phyloP scores from a whole-genome alignment of 2,113 vertebrate species.

The Excalfactoria chinensis region DNA sequence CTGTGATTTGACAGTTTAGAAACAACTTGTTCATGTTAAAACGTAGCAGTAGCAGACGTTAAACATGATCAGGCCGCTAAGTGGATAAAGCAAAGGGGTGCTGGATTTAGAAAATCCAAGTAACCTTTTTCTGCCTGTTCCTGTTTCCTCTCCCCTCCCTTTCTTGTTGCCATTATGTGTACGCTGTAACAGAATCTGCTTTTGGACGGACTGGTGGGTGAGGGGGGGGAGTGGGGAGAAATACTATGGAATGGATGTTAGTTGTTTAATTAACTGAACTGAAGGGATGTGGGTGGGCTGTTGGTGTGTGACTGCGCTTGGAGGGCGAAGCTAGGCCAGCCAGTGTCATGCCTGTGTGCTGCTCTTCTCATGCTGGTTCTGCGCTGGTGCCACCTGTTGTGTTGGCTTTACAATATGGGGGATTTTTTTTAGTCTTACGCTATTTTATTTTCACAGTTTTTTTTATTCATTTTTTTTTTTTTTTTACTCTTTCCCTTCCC shows the following conservation, averaged over 20 bases:
- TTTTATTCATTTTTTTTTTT: not conserved
- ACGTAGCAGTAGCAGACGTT: not conserved
- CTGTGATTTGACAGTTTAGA: slow-evolving; percentile 10
- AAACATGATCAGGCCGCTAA: not conserved
- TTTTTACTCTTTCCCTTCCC: slow-evolving; percentile 29
- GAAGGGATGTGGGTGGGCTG: not conserved
- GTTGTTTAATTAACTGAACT: not conserved
- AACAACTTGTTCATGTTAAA: not conserved
- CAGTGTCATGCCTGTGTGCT: not conserved
- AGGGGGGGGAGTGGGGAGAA: not conserved
- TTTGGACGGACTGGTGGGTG: not conserved
- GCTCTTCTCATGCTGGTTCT: slow-evolving; percentile 19
- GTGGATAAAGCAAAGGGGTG: not conserved
- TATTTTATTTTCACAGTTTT: slow-evolving; percentile 43
- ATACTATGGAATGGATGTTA: not conserved
- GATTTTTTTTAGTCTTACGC: not conserved
- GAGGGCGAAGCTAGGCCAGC: slow-evolving; percentile 59
- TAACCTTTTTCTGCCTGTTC: not conserved
- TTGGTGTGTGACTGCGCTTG: slow-evolving; percentile 6
- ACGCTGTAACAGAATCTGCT: not conserved
- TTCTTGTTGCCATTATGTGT: not conserved
- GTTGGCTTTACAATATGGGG: not conserved
- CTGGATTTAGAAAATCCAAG: not conserved
- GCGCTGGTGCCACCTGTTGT: not conserved
- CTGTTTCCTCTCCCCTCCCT: not conserved